These are phyloP conservation scores for Pristionchus japonicus DNA, from an alignment of 2,888 invertebrate species.

Conservation along the genomic window DNA sequence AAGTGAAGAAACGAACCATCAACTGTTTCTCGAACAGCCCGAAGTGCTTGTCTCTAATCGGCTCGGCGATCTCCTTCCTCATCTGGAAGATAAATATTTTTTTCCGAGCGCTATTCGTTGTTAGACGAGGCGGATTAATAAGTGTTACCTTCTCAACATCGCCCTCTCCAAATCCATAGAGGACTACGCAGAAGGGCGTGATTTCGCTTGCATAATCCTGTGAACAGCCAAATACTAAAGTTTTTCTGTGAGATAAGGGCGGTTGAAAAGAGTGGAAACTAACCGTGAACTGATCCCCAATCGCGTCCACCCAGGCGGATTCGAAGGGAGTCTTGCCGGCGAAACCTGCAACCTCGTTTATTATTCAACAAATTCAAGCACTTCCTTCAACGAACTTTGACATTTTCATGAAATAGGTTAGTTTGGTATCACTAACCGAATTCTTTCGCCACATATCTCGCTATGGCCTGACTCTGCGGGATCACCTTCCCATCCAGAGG, in stretches of 20 bases:
- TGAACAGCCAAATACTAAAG: too few relatives aligned
- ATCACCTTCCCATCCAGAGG: background rate
- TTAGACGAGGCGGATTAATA: too few relatives aligned
- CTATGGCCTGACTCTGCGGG: background rate
- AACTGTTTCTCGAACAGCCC: background rate
- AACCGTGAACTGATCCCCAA: background rate
- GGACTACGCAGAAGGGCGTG: background rate
- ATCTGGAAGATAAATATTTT: background rate
- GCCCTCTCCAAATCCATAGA: background rate
- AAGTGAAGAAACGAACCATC: background rate
- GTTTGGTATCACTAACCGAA: background rate
- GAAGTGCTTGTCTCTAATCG: background rate
- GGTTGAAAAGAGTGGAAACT: background rate
- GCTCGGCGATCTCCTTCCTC: background rate
- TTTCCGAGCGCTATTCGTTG: too few relatives aligned
- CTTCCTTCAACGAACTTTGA: too few relatives aligned
- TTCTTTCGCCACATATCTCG: background rate
- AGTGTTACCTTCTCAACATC: background rate
- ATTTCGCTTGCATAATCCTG: background rate
- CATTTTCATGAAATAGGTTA: too few relatives aligned
- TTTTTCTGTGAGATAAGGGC: background rate
- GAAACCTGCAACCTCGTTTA: background rate
- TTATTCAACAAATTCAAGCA: too few relatives aligned
- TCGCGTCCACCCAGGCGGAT: background rate
- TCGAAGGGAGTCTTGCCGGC: conserved; percentile 14